Base-by-base conservation (phyloP, 2,113 vertebrate genomes). In the Pangasianodon gigas region DNA sequence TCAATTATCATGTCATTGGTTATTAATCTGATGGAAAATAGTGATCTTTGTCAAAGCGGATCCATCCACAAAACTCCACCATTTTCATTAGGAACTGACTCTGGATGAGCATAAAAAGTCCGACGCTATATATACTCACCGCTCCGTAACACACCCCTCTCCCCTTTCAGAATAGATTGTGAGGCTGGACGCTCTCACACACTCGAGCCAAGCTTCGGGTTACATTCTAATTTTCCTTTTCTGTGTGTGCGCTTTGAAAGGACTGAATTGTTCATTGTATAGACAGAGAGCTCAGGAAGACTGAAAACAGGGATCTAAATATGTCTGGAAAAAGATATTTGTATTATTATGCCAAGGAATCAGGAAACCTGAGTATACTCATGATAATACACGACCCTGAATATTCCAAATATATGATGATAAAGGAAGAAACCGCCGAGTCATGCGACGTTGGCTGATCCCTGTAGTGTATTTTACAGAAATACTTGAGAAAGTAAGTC, bases 231-330 rank as follows among this genome's bases (percentile, higher is more conserved):
- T 93, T 91, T 93, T 93, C 94, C 54, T 75, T 88, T 80, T 88
- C 92, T 90, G 93, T 89, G 82, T 88, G 87, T 92, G 84, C 88
- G 93, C 93, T 93, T 93, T 95, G 93, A 95, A 94, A 92, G 93
- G 79, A 77, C 69, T 82, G 92, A 92, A 93, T 95, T 93, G 94
- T 95, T 92, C 93, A 90, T 93, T 95, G 93, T 94, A 62, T 67
- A 1, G 51, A 90, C 88, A 84, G 87, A 91, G 51, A 88, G 89
- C 60, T 77, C 41, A 58, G 48, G 32, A 16, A 87, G 74, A 56
- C 13, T 16, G 11, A 65, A 86, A 80, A 86, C 69, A 29, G 46
- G 29, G 21, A 84, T 85, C 60, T 19, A 82, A 60, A 87, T 56
- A 71, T 32, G 21, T 48, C 80, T 69, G 58, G 48, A 88, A 32